Base-by-base conservation (phyloP, 2,113 vertebrate species). In the Furnarius figulus region DNA sequence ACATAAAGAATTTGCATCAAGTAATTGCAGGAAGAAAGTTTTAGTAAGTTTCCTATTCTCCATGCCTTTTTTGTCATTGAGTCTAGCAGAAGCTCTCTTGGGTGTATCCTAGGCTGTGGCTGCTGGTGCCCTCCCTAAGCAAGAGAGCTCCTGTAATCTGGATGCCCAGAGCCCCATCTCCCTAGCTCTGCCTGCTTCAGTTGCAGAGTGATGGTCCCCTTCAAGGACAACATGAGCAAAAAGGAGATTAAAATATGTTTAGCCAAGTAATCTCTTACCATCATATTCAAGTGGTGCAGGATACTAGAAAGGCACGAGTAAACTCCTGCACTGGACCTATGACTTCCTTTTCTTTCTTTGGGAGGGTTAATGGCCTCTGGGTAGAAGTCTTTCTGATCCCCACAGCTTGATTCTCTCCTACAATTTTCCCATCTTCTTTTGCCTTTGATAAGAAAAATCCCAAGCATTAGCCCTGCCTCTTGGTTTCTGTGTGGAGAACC, bases 11-110 rank as follows among this genome's bases (percentile, higher is more conserved):
- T 97, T 96, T 95, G 65, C 40, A 84, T 94, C 35, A 80, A 97
- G 63, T 94, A 96, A 92, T 85, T 93, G 44, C 35, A 89, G 80
- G 72, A 71, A 90, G 78, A 76, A 94, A 68, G 18, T 90, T 97
- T 88, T 89, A 87, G 23, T 85, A 74, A 70, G 58, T 91, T 70
- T 76, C 24, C 52, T 3, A 1, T 87, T 85, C 12, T 31, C 20
- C 67, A 27, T 3, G 4, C 13, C 55, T 46, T 68, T 79, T 79
- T 59, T 62, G 50, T 85, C 17, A 12, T 63, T 73, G 23, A 85
- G 23, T 62, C 39, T 42, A 59, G 28, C 22, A 40, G 37, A 71
- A 74, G 11, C 15, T 85, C 50, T 77, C 37, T 52, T 66, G 67
- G 9, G 28, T 66, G 2, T 50, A 14, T 53, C 37, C 30, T 37